These are phyloP conservation scores for Netelia melanura DNA, from an alignment of 2,888 invertebrate species.

Conservation along the genomic window DNA sequence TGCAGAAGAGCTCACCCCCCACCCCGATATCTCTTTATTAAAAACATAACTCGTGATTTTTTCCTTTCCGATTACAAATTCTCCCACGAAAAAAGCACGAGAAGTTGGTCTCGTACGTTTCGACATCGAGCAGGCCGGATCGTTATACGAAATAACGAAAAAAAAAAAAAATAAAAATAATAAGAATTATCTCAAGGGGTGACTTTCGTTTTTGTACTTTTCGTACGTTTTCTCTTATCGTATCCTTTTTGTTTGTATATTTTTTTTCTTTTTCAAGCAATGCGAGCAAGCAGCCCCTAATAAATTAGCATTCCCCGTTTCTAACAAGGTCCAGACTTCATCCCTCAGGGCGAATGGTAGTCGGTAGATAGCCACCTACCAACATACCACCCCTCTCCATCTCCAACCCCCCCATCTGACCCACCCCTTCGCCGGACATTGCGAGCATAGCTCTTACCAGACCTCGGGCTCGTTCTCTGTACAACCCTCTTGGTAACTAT, in stretches of 20 bases:
- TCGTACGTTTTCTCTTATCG: conserved; percentile 24
- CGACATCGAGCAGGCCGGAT: not conserved
- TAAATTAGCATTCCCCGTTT: conserved; percentile 84
- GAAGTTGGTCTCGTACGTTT: no score
- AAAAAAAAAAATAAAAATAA: not conserved
- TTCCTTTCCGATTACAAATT: conserved; percentile 7
- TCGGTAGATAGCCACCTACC: conserved; percentile 77
- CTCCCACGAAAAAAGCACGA: no score
- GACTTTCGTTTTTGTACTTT: not conserved
- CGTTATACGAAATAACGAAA: not conserved
- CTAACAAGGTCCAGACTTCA: conserved; percentile 84
- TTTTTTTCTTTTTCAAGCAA: conserved; percentile 41
- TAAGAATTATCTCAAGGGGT: not conserved
- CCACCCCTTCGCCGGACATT: conserved; percentile 82
- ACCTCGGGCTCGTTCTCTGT: conserved; percentile 68
- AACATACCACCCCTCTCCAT: conserved; percentile 77
- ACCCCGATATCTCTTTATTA: conserved; percentile 81
- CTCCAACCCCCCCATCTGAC: no score
- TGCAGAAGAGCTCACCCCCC: conserved; percentile 69
- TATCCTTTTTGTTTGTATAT: conserved; percentile 28
- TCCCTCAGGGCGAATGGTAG: conserved; percentile 80
- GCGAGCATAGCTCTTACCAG: conserved; percentile 84
- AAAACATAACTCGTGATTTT: conserved; percentile 81
- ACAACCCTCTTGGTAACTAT: conserved; percentile 63
- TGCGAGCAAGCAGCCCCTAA: conserved; percentile 74